These are phyloP conservation scores for Anaspis maculata DNA, from an alignment of 2,888 invertebrate genomes.

Conservation along the genomic window DNA sequence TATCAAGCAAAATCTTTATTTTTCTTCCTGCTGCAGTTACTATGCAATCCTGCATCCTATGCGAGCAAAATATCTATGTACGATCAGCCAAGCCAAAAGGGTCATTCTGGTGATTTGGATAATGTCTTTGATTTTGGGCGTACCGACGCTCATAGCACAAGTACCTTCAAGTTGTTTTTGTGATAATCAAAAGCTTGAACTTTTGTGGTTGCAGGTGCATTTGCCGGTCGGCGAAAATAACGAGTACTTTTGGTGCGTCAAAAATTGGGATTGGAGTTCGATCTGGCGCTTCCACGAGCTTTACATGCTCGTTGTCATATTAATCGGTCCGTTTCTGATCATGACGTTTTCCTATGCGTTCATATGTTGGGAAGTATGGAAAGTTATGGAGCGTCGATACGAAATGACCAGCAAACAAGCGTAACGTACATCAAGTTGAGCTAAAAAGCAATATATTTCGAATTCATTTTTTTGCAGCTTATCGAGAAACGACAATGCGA, in stretches of 20 bases:
- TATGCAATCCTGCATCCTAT: slow-evolving; percentile 65
- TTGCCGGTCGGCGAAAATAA: slow-evolving; percentile 29
- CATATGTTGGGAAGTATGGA: slow-evolving; percentile 58
- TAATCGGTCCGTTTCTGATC: slow-evolving; percentile 53
- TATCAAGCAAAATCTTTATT: slow-evolving; percentile 3
- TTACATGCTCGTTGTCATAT: slow-evolving; percentile 55
- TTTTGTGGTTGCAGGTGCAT: slow-evolving; percentile 28
- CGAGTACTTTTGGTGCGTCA: slow-evolving; percentile 51
- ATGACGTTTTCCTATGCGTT: slow-evolving; percentile 59
- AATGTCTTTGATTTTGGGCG: slow-evolving; percentile 50
- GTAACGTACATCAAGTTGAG: slow-evolving; percentile 35
- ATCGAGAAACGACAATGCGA: slow-evolving; percentile 14
- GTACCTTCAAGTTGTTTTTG: slow-evolving; percentile 36
- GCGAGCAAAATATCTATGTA: slow-evolving; percentile 59
- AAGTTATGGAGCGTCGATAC: slow-evolving; percentile 50
- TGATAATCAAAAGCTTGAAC: background rate
- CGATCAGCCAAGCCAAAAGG: slow-evolving; percentile 54
- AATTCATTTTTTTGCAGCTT: slow-evolving; percentile 12
- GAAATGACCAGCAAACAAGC: slow-evolving; percentile 49
- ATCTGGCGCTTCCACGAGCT: slow-evolving; percentile 51
- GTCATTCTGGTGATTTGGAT: slow-evolving; percentile 55
- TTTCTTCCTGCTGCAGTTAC: slow-evolving; percentile 48
- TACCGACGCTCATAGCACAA: slow-evolving; percentile 54
- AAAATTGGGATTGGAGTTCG: slow-evolving; percentile 42
- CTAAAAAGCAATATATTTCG: too few relatives aligned